Conservation (phyloP, 2,888 invertebrate genomes). For the Mesorhabditis spiculigera region DNA sequence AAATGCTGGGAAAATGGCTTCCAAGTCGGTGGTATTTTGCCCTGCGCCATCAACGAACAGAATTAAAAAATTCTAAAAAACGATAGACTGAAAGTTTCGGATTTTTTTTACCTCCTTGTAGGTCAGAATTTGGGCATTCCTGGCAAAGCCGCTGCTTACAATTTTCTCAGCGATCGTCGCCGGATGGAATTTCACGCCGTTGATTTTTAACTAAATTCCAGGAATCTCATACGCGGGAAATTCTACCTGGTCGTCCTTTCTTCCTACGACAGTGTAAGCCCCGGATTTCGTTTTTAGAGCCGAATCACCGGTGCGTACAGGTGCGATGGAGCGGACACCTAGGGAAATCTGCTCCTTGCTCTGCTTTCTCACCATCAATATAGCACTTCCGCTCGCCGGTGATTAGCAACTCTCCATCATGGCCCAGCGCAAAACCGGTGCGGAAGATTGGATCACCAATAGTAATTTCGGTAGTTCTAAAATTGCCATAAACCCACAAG, state of each 20-base stretch:
- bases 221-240: background rate
- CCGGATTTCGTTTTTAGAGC: background rate
- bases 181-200: background rate
- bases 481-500: background rate
- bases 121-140: background rate
- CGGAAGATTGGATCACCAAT: background rate
- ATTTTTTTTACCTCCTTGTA: background rate
- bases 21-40: background rate
- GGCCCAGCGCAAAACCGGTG: background rate
- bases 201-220: constrained; percentile 1
- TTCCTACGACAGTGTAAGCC: background rate
- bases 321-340: background rate
- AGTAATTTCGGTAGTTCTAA: background rate
- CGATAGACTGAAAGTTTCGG: too few species aligned
- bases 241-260: constrained; percentile 1
- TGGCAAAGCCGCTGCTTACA: background rate
- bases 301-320: background rate
- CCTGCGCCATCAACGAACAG: background rate
- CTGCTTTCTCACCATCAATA: background rate
- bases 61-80: background rate
- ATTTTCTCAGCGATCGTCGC: background rate
- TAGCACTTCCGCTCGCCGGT: background rate
- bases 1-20: background rate
- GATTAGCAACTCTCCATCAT: background rate
- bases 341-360: background rate